Base-by-base conservation (phyloP, 2,797 vertebrate species). In the Sebastes jordani region DNA sequence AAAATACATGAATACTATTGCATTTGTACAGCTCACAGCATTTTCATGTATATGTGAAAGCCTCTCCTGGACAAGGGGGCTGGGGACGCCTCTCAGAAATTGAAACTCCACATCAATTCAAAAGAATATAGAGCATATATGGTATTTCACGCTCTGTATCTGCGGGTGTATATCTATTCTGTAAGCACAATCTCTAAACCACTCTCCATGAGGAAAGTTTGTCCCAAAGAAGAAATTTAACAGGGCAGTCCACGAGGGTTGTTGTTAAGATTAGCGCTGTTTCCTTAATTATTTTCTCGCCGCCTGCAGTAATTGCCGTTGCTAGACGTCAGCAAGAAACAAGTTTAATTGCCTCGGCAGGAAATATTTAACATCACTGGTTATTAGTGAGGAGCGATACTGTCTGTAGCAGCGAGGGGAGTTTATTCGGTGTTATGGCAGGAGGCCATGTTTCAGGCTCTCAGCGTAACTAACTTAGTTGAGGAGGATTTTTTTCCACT, bases 341-440 rank as follows among this genome's bases (percentile, higher is more conserved):
- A 67, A 65, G 49, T 83, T 88, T 84, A 89, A 92, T 78, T 81
- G 80, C 88, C 67, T 84, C 68, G 58, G 55, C 55, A 69, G 72
- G 55, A 84, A 87, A 89, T 88, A 85, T 91, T 91, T 80, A 82
- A 88, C 42, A 65, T 82, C 58, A 84, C 59, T 11, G 36, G 88
- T 84, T 79, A 74, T 81, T 90, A 84, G 80, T 73, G 49, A 66
- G 54, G 55, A 76, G 34, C 14, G 71, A 75, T 67, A 63, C 61
- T 65, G 55, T 73, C 79, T 22, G 70, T 29, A 6, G 63, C 38
- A 13, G 68, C 6, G 58, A 49, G 74, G 23, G 16, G 36, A 61
- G 29, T 11, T 13, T 62, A 32, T 81, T 23, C 25, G 16, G 2
- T 42, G 34, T 49, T 61, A 5, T 29, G 62, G 58, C n/a, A 34